Evolutionary conservation across 92 coral and sea anemone species (phyloP).

Genomic region (Palythoa grandiflora): DNA sequence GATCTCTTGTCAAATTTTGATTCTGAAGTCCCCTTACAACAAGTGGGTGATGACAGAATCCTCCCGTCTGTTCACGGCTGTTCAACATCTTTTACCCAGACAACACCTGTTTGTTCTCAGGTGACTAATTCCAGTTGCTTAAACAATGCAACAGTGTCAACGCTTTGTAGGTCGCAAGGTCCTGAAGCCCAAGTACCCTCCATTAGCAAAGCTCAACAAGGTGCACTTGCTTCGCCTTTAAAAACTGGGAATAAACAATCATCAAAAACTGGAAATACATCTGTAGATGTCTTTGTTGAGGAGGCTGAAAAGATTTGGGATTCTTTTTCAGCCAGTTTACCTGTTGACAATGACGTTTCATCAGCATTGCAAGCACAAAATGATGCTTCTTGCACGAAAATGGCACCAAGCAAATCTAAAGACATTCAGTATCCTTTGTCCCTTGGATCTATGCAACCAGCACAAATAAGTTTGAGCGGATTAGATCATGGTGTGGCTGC

Average conservation of each 20-base stretch:
- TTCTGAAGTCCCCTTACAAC: background rate
- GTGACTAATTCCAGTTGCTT: background rate
- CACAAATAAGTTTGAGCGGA: background rate
- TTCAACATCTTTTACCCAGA: slow-evolving; percentile 3
- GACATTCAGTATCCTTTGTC: background rate
- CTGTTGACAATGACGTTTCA: background rate
- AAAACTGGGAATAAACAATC: background rate
- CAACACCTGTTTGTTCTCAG: background rate
- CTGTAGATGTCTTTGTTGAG: background rate
- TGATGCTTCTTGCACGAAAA: background rate
- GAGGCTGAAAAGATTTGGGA: background rate
- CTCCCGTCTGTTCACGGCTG: background rate
- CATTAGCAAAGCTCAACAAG: background rate
- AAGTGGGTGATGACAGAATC: background rate
- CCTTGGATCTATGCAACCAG: slow-evolving; percentile 29
- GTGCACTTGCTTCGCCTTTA: background rate
- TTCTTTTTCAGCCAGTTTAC: background rate
- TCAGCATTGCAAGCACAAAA: background rate
- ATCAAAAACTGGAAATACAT: background rate
- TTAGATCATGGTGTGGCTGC: background rate
- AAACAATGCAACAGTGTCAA: background rate
- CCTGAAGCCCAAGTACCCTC: background rate
- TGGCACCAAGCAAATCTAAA: background rate
- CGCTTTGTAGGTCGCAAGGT: background rate
- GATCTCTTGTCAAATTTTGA: slow-evolving; percentile 59